Base-by-base conservation (phyloP, 92 coral and sea anemone species). In the Paramuricea clavata region DNA sequence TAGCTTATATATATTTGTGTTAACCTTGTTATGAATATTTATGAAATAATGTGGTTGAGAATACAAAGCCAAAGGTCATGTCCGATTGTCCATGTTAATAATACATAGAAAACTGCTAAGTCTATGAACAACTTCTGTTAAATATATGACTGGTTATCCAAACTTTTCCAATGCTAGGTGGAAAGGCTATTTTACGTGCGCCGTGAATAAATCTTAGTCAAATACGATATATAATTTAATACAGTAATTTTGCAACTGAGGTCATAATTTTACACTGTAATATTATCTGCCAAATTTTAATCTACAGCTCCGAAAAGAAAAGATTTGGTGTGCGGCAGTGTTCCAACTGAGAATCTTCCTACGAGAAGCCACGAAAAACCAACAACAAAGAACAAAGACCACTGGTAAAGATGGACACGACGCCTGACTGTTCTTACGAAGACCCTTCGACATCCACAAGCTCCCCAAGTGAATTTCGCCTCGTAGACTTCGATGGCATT, bases 281-380 rank as follows among this genome's bases (percentile, higher is more conserved):
- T 1, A 10, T 47, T 6, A 47, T 47, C 54, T 47, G 13, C 19
- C 19, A 10, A 47, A 47, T n/a, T n/a, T n/a, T n/a, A 47, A 47
- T 47, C 54, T 61, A 61, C n/a, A 61, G 31, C 69, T 30, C 21
- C 69, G 17, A 61, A 30, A 61, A 61, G 69, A 49, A 72, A 72
- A 72, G 78, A 17, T 72, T 49, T 61, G 69, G 69, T 61, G 31
- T 61, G 69, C 17, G 69, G 68, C 22, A 26, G 7, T 59, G 30
- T 59, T 59, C 68, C 68, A 6, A 59, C 30, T 26, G 68, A 59
- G 30, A 59, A 59, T 26, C 7, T 59, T n/a, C 68, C 68, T 7
- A 59, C 25, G 30, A 59, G 68, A 59, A 59, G 69, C 69, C 69
- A 61, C 21, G 69, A 61, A 61, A 61, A 30, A 9, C 5, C 28